Base-by-base conservation (phyloP, 2,888 invertebrate species). In the Meganola albula region DNA sequence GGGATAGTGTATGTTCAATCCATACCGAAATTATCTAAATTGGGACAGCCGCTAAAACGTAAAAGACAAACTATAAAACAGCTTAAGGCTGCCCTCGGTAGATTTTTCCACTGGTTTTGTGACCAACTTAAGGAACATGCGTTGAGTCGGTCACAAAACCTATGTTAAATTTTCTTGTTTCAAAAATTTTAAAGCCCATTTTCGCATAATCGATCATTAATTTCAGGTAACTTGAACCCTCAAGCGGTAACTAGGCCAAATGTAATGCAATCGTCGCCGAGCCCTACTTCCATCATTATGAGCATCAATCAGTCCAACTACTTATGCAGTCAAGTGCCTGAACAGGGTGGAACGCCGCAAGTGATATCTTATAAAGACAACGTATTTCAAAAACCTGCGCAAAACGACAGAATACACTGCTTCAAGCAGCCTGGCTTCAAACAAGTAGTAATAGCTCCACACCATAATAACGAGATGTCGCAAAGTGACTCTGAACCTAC, bases 241-340 rank as follows among this genome's bases (percentile, higher is more conserved):
- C 64, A 74, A 30, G 46, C 58, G 18, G 59, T 82, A 1, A 68
- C 74, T 38, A 59, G 76, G 34, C 79, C 77, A 6, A 78, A 71
- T 40, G 66, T 66, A 6, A 65, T 68, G 61, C 76, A 77, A 34
- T 80, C 82, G 2, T 84, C 85, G 12, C 87, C 87, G 1, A 87
- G 86, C 40, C 87, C 87, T 8, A 87, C 73, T 2, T 79, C 85
- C 2, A 79, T 87, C 24, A 86, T 87, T 33, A 49, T 66, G 13
- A 82, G 73, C 48, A 82, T 87, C 48, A 87, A 87, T 43, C 87
- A 86, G 34, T 83, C 86, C 0, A 82, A 72, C 47, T 87, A 67
- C 56, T 55, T 86, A 32, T 85, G 84, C 60, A 82, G 76, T 37
- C 74, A 74, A 38, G 53, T 61, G 22, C 73, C 72, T 1, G 42